Base-by-base conservation (phyloP, 1,140 invertebrate genomes). In the Portunus trituberculatus region DNA sequence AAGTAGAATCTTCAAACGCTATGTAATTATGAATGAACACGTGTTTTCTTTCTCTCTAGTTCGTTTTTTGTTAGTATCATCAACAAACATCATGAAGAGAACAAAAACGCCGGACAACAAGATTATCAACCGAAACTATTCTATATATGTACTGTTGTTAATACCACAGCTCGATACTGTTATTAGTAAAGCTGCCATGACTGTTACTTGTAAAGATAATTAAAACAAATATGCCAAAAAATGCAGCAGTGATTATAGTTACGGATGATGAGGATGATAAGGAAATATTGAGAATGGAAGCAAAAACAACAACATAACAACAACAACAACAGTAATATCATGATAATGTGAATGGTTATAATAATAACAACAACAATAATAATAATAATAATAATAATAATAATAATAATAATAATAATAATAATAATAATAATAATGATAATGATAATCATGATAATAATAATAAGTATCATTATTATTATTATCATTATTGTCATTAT, bases 331-430 rank as follows among this genome's bases (percentile, higher is more conserved):
- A 59, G 14, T 39, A 6, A 39, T 87, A 16, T n/a, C n/a, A 52
- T 52, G 14, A 52, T 52, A 52, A 52, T 52, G 14, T 7, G 6
- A 52, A 52, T 52, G 14, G 14, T 52, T 7, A 87, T 87, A 16
- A 87, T 87, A n/a, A 87, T 87, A n/a, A 87, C 12, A 39, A 87
- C 28, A 87, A 87, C 12, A n/a, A 76, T 48, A 88, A 88, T 88
- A 88, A 87, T 88, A 88, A 45, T 39, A 32, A 45, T 88, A 88
- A 88, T 88, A 12, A 88, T 76, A 76, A 76, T 76, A 76, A 76
- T 76, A 76, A 76, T 76, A 76, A 88, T 88, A 88, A 48, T 39
- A 48, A 88, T 29, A 45, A 87, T n/a, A 87, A 14, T 14, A 28
- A 31, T 39, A 87, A 29, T 87, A 87, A 87, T 86, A 86, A 29